Evolutionary conservation across 2,113 vertebrate genomes (phyloP).

Genomic region (Sphaerodactylus townsendi): DNA sequence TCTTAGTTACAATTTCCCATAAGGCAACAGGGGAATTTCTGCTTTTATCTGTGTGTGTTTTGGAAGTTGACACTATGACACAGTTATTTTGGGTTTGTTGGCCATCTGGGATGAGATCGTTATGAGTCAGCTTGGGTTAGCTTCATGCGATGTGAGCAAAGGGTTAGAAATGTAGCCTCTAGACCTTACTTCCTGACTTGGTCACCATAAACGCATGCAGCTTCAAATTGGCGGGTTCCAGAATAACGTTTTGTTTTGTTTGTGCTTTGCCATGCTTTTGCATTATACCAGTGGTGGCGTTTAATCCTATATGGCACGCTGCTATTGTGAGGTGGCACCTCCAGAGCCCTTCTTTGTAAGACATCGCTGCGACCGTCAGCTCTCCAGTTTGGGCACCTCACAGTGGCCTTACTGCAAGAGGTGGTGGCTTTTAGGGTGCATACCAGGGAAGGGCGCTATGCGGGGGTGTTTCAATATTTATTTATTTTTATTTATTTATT

Average conservation of each 20-base stretch:
- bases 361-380: too few relatives aligned
- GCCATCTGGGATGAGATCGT: neutral
- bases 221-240: conserved; percentile 15
- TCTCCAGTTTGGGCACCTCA: too few relatives aligned
- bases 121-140: conserved; percentile 14
- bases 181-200: conserved; percentile 4
- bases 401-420: too few relatives aligned
- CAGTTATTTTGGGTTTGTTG: neutral
- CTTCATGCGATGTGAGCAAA: conserved; percentile 23
- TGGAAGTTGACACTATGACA: neutral
- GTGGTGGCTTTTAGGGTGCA: too few relatives aligned
- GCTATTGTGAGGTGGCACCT: too few relatives aligned
- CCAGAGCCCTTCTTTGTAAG: too few relatives aligned
- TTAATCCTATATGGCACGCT: too few relatives aligned
- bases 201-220: neutral
- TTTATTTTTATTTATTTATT: too few relatives aligned
- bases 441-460: too few relatives aligned
- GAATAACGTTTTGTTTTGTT: neutral
- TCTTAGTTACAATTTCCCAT: conserved; percentile 46
- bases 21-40: conserved; percentile 11
- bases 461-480: too few relatives aligned
- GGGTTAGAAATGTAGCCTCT: neutral
- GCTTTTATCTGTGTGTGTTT: neutral
- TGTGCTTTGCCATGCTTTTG: neutral
- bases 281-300: too few relatives aligned